Conservation (phyloP, 2,113 vertebrate species). For the Oncorhynchus tshawytscha region DNA sequence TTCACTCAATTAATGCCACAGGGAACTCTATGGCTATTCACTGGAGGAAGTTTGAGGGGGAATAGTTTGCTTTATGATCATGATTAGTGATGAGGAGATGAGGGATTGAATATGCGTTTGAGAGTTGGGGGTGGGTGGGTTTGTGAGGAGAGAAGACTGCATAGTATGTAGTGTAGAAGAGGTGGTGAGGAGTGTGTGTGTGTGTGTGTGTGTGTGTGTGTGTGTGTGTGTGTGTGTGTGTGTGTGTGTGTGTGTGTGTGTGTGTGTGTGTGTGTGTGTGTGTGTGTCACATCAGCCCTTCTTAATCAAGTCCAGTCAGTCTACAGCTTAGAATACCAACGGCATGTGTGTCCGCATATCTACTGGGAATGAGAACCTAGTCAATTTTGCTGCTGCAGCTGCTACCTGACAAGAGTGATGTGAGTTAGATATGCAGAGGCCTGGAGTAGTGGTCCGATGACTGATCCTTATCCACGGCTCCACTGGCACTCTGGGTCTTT, state of each 20-base stretch:
- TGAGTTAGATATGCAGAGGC: slow-evolving; percentile 46
- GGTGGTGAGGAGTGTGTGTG: no score
- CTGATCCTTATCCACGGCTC: slow-evolving; percentile 47
- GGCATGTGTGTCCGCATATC: slow-evolving; percentile 16
- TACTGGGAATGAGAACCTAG: slow-evolving; percentile 18
- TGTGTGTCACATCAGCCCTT: not conserved
- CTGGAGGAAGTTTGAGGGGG: not conserved
- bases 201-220: no score
- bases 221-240: no score
- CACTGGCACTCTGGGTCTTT: slow-evolving; percentile 15
- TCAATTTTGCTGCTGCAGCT: slow-evolving; percentile 42
- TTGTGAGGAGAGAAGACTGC: not conserved
- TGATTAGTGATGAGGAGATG: slow-evolving; percentile 1
- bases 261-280: no score
- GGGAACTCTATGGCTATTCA: no score
- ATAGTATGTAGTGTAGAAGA: not conserved
- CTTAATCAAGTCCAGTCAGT: not conserved
- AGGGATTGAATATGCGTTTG: not conserved
- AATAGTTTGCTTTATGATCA: slow-evolving; percentile 11
- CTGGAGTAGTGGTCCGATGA: slow-evolving; percentile 27
- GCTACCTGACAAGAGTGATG: slow-evolving; percentile 45
- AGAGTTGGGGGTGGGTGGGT: not conserved
- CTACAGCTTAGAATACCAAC: slow-evolving; percentile 1
- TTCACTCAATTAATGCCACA: slow-evolving; percentile 24
- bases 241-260: no score